Percentiles rank a stretch among this genome's conserved stretches.
phyloP scores from a whole-genome alignment of 2,888 invertebrate species.

The Leptopilina myrica region DNA sequence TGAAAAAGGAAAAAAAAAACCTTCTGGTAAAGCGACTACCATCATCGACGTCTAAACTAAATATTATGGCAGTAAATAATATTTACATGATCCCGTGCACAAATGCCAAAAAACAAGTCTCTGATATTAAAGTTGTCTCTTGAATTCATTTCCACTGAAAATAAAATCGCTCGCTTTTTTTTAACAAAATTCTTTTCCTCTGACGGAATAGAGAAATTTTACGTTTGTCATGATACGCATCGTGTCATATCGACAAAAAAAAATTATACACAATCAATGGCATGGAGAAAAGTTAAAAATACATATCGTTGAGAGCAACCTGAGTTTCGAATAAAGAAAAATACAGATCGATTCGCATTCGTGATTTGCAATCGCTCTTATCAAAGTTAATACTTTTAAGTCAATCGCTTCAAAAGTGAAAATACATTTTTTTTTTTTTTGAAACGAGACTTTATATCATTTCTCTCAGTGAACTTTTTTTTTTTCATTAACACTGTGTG shows the following conservation, averaged over 20 bases:
- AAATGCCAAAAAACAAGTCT: slow-evolving; percentile 42
- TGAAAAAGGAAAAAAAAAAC: slow-evolving; percentile 2
- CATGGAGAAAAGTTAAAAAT: slow-evolving; percentile 11
- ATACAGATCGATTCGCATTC: slow-evolving; percentile 16
- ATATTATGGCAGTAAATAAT: slow-evolving; percentile 68
- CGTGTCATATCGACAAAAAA: slow-evolving; percentile 2
- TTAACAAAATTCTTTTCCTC: too few species aligned
- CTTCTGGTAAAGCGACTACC: slow-evolving; percentile 28
- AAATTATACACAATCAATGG: slow-evolving; percentile 13
- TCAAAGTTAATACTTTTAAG: slow-evolving; percentile 34
- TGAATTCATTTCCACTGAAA: neutral
- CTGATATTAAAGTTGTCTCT: too few species aligned
- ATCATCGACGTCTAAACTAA: slow-evolving; percentile 53
- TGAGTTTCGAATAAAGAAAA: slow-evolving; percentile 20
- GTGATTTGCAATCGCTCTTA: slow-evolving; percentile 33
- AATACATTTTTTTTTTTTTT: slow-evolving; percentile 7
- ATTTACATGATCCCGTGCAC: slow-evolving; percentile 61
- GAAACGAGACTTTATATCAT: slow-evolving; percentile 13
- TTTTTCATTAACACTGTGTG: slow-evolving; percentile 43
- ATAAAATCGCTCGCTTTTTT: neutral
- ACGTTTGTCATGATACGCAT: slow-evolving; percentile 26
- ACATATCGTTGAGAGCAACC: slow-evolving; percentile 29
- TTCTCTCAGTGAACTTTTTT: slow-evolving; percentile 15
- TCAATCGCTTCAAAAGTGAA: slow-evolving; percentile 21
- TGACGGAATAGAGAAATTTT: slow-evolving; percentile 5